Evolutionary conservation across 2,113 vertebrate species (phyloP).

Genomic region (Calypte anna): DNA sequence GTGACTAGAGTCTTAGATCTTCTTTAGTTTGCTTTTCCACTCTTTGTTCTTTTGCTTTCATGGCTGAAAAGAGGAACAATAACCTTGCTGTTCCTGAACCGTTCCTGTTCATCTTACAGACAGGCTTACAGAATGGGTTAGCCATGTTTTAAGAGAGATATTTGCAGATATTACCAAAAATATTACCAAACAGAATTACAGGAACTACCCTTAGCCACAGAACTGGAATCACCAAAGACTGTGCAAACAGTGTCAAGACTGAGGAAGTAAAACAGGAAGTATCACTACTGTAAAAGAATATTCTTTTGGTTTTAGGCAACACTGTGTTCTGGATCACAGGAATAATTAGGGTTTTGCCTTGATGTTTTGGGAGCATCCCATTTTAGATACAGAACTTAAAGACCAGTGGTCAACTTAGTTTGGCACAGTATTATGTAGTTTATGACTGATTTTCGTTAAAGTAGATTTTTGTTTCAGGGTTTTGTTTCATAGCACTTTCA

Average conservation of each 20-base stretch:
- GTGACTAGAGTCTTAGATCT: background rate
- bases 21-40: background rate
- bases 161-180: background rate
- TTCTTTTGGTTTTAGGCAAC: background rate
- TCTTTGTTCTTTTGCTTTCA: background rate
- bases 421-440: background rate
- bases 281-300: background rate
- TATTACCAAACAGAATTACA: background rate
- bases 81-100: background rate
- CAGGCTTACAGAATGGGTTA: background rate
- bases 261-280: background rate
- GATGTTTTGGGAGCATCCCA: background rate
- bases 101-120: background rate
- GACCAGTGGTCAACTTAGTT: background rate
- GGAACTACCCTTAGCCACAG: background rate
- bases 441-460: background rate
- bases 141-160: background rate
- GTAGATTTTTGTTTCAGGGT: background rate
- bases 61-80: background rate
- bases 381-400: background rate
- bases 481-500: background rate
- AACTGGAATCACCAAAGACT: background rate
- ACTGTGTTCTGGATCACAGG: background rate
- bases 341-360: background rate
- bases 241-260: background rate